Base-by-base conservation (phyloP, 64 coral and sea anemone species). In the Catalaphyllia jardinei region DNA sequence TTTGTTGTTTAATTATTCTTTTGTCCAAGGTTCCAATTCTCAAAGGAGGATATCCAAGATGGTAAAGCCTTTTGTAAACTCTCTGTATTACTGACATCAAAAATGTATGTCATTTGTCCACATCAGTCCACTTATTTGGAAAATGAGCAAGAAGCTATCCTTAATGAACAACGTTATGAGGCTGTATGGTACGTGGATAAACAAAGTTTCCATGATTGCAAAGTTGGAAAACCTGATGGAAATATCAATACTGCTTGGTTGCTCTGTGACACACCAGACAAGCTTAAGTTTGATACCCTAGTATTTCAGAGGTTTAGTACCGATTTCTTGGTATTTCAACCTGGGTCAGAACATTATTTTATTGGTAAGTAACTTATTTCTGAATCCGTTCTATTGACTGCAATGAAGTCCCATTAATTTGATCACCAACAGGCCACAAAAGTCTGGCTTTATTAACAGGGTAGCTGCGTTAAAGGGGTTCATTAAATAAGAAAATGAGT, bases 341-440 rank as follows among this genome's bases (percentile, higher is more conserved):
- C 60, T 64, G 79, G 79, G 10, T 62, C 59, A 2, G 31, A 62
- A 19, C 60, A 82, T 82, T 82, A 82, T 64, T 82, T 82, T 22
- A 64, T 82, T 82, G 29, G 79, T 82, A 64, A 82, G 79, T 82
- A 4, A 39, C 30, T 79, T 29, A 39, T 39, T 39, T 39, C 38
- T 39, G 38, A 39, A 39, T 39, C 38, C 2, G 38, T 39, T 39
- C 2, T 39, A 39, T 4, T 3, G 4, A 4, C 38, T 39, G 4
- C 38, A 3, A 4, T 39, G 38, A n/a, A n/a, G n/a, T n/a, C n/a
- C n/a, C n/a, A n/a, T n/a, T n/a, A n/a, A n/a, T n/a, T n/a, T n/a
- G n/a, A n/a, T 39, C 38, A 39, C 38, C 38, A 39, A 39, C 38
- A 3, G 38, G 38, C 38, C 38, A 39, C 38, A 39, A 39, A 39